Percentiles rank a stretch among this genome's conserved stretches.
Evolutionary conservation across 2,888 invertebrate genomes (phyloP).

Genomic region (Dryobotodes eremita): DNA sequence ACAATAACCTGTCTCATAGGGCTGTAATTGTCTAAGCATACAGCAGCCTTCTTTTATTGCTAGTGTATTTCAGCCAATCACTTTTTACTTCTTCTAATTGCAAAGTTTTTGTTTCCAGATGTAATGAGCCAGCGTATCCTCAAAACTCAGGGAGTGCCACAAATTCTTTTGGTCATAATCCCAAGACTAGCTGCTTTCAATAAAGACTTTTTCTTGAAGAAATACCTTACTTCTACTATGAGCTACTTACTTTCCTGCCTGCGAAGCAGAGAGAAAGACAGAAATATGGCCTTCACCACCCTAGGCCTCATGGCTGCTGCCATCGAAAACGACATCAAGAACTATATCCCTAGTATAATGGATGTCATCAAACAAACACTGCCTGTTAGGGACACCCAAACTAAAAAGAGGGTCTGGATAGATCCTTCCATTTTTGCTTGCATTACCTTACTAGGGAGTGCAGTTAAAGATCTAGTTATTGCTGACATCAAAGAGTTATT

Average conservation of each 20-base stretch:
- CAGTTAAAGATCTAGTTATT: slow-evolving; percentile 95
- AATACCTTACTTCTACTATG: slow-evolving; percentile 94
- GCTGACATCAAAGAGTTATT: slow-evolving; percentile 95
- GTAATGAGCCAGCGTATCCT: slow-evolving; percentile 95
- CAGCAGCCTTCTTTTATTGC: background rate
- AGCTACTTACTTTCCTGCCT: slow-evolving; percentile 94
- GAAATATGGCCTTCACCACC: slow-evolving; percentile 96
- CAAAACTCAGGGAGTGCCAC: slow-evolving; percentile 95
- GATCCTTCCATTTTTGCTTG: slow-evolving; percentile 98
- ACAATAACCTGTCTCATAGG: background rate
- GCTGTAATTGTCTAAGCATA: background rate
- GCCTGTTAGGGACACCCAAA: slow-evolving; percentile 94
- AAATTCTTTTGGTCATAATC: slow-evolving; percentile 95
- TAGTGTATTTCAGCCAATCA: background rate
- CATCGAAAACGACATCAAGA: slow-evolving; percentile 95
- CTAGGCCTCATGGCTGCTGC: slow-evolving; percentile 97
- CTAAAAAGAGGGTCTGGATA: slow-evolving; percentile 93
- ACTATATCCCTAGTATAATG: slow-evolving; percentile 96
- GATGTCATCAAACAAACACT: slow-evolving; percentile 94
- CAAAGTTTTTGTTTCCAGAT: slow-evolving; percentile 84
- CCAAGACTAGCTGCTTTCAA: slow-evolving; percentile 98
- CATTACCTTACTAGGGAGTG: slow-evolving; percentile 97
- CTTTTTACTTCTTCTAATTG: background rate
- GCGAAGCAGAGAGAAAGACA: slow-evolving; percentile 95
- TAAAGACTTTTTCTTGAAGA: slow-evolving; percentile 94